Evolutionary conservation across 1,140 invertebrate species (phyloP), one percentile per base, ranked within the genome.

Genomic region (Drosophila orosa): DNA sequence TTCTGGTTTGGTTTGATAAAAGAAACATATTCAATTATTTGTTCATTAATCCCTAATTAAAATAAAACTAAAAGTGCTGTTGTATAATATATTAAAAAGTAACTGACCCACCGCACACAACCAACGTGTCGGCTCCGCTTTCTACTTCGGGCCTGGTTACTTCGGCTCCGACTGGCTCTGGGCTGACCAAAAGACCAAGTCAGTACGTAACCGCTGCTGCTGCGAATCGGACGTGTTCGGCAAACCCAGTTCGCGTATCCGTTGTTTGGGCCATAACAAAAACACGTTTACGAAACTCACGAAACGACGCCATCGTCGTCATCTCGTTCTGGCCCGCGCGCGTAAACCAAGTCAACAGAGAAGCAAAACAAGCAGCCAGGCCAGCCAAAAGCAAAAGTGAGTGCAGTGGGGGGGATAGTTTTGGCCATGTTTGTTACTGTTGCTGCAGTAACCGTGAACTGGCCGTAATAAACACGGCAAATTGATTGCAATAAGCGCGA

Each of bases 221-320:
- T 68, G 54, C 59, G 50, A 55, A 57, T 68, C 47, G 59, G 84
- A 69, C 67, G 83, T 82, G 67, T 61, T 66, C 33, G 48, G 52
- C 45, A 5, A 31, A 9, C 25, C 27, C 40, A 22, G 9, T 12
- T 27, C 42, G 45, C 50, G 54, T 37, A 37, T 55, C 7, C 40
- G 22, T 17, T 8, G 6, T 45, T 19, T 47, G 22, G 27, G 54
- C 39, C 50, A 52, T 58, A 58, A 71, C 67, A 82, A 78, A 83
- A 87, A 79, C 75, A 87, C 71, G 84, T 67, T 72, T 65, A 74
- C 61, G 56, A 83, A 75, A 82, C 39, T 62, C 80, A 63, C 72
- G 50, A 22, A 77, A 63, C 72, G 50, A 22, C 31, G 50, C 31
- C 31, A 17, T 17, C 47, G 82, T 79, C 72, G 84, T 77, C 75